Base-by-base conservation (phyloP, 1,140 invertebrate genomes). In the Drosophila punjabiensis region DNA sequence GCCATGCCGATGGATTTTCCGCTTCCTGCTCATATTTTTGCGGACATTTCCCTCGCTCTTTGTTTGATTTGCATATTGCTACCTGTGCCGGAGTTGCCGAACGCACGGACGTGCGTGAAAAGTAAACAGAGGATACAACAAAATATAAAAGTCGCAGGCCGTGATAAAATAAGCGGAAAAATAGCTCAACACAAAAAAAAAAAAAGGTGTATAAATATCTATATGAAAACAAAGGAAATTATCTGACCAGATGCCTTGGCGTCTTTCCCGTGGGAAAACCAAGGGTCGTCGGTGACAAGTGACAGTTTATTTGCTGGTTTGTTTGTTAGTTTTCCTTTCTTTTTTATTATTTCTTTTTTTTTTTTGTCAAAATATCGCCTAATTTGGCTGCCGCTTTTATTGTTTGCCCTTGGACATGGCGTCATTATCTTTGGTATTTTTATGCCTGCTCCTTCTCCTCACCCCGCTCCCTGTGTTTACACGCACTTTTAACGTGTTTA, bases 31-130 rank as follows among this genome's bases (percentile, higher is more conserved):
- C 59, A 48, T 53, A 55, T 48, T 76, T 67, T 30, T 63, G 52
- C 61, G 43, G 41, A 68, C 58, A 52, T 61, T 78, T 74, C 50
- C 48, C 58, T 32, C 24, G 24, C 45, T 53, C 59, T 43, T 59
- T 85, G 82, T 86, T 85, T 90, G 85, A 90, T 89, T 89, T 89
- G 79, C 85, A 89, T 89, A 90, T 73, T 85, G 85, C 86, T 88
- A 89, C 85, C 86, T 85, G 81, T 53, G 28, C 73, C 86, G 76
- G 82, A 43, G 60, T 33, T 58, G 37, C 35, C 63, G 47, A 65
- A 71, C 59, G 33, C 33, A 52, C 28, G 62, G 59, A 65, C 55
- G 71, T 81, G 37, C 65, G 66, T 79, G 47, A 52, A 64, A 81
- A 53, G 64, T 77, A 83, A 89, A 78, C 69, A 89, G 50, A 47